These are phyloP conservation scores for Melanaphis sacchari DNA, from an alignment of 1,140 invertebrate species.

Conservation along the genomic window DNA sequence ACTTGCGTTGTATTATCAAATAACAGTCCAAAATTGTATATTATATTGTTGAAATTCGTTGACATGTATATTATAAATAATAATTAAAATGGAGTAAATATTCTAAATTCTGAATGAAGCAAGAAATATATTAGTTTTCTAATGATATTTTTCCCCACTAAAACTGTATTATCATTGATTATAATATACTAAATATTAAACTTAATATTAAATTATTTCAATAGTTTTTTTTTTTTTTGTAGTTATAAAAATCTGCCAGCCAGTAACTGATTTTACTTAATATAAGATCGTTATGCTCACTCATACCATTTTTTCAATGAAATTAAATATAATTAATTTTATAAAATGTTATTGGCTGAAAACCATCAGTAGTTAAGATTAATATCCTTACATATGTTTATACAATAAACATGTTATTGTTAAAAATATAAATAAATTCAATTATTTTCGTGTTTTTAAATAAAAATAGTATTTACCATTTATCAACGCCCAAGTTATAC, in stretches of 20 bases:
- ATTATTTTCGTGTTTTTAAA: not conserved
- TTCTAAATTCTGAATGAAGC: not conserved
- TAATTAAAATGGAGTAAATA: not conserved
- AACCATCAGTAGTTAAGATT: not conserved
- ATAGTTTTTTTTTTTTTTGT: not conserved
- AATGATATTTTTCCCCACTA: too few relatives aligned
- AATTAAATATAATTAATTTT: not conserved
- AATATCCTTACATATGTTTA: too few relatives aligned
- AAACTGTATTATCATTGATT: too few relatives aligned
- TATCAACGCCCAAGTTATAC: not conserved
- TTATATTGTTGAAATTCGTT: too few relatives aligned
- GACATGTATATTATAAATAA: too few relatives aligned
- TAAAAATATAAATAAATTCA: not conserved
- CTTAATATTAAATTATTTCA: not conserved
- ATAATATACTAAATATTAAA: not conserved
- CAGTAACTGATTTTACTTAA: not conserved
- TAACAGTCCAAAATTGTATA: too few relatives aligned
- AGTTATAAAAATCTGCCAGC: not conserved
- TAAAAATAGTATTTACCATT: not conserved
- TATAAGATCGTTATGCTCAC: not conserved
- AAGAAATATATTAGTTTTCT: not conserved
- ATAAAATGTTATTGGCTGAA: not conserved
- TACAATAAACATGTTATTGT: not conserved
- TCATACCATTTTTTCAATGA: not conserved
- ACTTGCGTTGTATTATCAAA: too few relatives aligned